A percentile compares a stretch with the other conserved stretches of the same genome.
These are phyloP conservation scores for Scortum barcoo DNA, from an alignment of 2,113 vertebrate genomes.

Conservation along the genomic window DNA sequence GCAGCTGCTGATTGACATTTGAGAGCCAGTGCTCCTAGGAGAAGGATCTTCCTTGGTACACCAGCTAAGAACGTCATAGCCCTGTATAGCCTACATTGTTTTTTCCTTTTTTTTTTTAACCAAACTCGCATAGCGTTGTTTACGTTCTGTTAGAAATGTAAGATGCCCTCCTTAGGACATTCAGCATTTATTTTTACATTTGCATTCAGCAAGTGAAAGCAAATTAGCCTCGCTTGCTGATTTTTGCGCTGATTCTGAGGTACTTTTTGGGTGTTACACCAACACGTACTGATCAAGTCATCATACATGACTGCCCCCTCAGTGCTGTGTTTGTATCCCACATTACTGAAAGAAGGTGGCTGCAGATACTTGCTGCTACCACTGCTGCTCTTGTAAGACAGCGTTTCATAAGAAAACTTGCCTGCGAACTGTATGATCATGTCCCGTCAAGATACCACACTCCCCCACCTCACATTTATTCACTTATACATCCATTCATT, in stretches of 20 bases:
- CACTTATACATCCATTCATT: no score
- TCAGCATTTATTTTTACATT: background rate
- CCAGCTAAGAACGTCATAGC: background rate
- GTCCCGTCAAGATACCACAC: no score
- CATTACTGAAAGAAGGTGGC: no score
- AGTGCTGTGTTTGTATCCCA: no score
- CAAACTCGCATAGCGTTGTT: background rate
- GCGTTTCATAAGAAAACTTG: background rate
- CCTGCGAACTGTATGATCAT: background rate
- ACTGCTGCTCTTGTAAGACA: background rate
- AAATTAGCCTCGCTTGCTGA: background rate
- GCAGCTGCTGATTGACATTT: slow-evolving; percentile 13
- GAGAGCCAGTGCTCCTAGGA: background rate
- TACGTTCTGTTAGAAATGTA: background rate
- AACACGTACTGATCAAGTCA: no score
- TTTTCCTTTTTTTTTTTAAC: background rate
- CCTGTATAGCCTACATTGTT: background rate
- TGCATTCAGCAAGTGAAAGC: background rate
- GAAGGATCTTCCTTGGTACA: background rate
- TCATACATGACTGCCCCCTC: no score
- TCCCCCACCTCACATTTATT: no score
- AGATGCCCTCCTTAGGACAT: background rate
- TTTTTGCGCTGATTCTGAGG: background rate
- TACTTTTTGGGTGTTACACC: background rate
- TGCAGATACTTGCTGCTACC: background rate